phyloP scores from a whole-genome alignment of 2,113 vertebrate genomes.

The Helogale parvula region DNA sequence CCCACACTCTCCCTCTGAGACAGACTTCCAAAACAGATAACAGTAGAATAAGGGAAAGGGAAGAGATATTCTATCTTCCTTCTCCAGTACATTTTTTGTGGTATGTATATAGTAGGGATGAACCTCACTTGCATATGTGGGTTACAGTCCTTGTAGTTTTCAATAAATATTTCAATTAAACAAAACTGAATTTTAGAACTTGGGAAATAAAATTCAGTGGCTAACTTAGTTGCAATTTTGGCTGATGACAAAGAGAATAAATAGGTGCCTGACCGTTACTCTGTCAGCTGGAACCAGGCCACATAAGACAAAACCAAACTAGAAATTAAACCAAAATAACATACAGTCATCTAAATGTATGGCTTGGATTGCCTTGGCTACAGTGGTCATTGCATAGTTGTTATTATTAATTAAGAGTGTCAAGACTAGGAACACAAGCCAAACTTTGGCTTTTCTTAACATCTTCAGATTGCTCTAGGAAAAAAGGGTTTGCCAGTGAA shows the following conservation, averaged over 20 bases:
- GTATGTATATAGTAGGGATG: not conserved
- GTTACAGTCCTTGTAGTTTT: not conserved
- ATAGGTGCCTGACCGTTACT: not conserved
- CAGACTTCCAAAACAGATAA: not conserved
- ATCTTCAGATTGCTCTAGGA: not conserved
- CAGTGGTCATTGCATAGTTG: not conserved
- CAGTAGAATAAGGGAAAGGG: not conserved
- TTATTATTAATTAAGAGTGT: not conserved
- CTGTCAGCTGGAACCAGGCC: not conserved
- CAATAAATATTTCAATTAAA: not conserved
- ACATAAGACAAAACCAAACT: not conserved
- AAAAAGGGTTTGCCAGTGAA: not conserved
- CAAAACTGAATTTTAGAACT: not conserved
- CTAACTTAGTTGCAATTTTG: not conserved
- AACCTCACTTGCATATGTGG: not conserved
- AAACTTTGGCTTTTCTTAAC: not conserved
- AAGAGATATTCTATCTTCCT: not conserved
- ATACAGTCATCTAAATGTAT: fast-evolving
- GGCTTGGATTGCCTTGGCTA: not conserved
- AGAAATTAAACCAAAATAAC: not conserved
- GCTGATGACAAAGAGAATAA: not conserved
- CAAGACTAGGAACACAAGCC: not conserved
- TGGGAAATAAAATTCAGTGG: not conserved
- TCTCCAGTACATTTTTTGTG: not conserved
- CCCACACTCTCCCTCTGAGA: not conserved